phyloP scores from a whole-genome alignment of 2,888 invertebrate species.

The Pseudeuparius sepicola region DNA sequence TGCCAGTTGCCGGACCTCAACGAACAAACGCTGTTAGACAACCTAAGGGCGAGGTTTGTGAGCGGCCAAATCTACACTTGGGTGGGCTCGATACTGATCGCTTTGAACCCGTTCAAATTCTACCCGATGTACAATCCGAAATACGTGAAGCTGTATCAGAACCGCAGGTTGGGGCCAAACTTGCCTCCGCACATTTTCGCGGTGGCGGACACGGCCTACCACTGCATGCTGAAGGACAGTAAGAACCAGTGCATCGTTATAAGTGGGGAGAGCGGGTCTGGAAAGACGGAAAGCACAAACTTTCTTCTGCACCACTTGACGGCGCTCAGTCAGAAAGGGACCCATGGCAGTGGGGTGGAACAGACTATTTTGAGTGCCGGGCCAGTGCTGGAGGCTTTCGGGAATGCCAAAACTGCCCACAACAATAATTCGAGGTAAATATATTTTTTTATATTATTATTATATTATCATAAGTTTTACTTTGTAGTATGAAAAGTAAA shows the following conservation, averaged over 20 bases:
- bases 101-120: slow-evolving; percentile 89
- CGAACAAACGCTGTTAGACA: slow-evolving; percentile 85
- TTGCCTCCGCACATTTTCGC: slow-evolving; percentile 96
- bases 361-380: slow-evolving; percentile 94
- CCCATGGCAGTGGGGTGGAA: slow-evolving; percentile 91
- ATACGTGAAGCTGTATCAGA: slow-evolving; percentile 92
- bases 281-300: slow-evolving; percentile 95
- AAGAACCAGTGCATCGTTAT: slow-evolving; percentile 93
- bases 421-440: slow-evolving; percentile 74
- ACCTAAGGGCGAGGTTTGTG: slow-evolving; percentile 77
- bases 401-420: slow-evolving; percentile 97
- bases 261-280: slow-evolving; percentile 90
- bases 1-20: slow-evolving; percentile 93
- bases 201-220: slow-evolving; percentile 88
- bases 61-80: slow-evolving; percentile 94
- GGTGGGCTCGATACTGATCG: slow-evolving; percentile 90
- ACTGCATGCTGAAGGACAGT: slow-evolving; percentile 85
- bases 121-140: slow-evolving; percentile 97
- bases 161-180: slow-evolving; percentile 80
- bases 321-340: slow-evolving; percentile 88
- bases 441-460: slow-evolving; percentile 3
- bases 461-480: background rate
- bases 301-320: slow-evolving; percentile 91
- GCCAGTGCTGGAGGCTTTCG: slow-evolving; percentile 93
- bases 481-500: no score